Conservation (phyloP, 2,797 vertebrate genomes). For the Cheirogaleus major region DNA sequence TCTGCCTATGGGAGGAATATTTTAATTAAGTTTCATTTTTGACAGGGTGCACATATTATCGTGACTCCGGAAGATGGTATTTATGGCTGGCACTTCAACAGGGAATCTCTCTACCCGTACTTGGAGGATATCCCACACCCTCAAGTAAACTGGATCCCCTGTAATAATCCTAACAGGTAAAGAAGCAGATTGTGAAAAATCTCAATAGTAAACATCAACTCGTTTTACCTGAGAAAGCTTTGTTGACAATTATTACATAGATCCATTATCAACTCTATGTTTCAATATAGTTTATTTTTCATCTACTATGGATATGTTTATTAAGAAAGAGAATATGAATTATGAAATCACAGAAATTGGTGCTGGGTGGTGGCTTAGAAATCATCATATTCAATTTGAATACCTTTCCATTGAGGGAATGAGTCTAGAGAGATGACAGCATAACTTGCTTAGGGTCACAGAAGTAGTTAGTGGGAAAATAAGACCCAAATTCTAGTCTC, state of each 20-base stretch:
- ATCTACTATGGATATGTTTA: not conserved
- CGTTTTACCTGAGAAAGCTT: not conserved
- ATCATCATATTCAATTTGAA: not conserved
- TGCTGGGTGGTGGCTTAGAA: not conserved
- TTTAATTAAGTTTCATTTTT: conserved; percentile 34
- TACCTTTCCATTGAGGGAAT: not conserved
- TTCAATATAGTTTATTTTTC: not conserved
- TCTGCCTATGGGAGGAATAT: not conserved
- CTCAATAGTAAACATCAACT: not conserved
- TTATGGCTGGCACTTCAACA: conserved; percentile 59
- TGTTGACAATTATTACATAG: not conserved
- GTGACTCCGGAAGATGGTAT: conserved; percentile 76
- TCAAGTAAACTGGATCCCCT: conserved; percentile 75
- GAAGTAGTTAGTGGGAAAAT: not conserved
- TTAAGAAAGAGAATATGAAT: not conserved
- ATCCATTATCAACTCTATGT: not conserved
- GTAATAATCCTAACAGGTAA: conserved; percentile 70
- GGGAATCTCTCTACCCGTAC: conserved; percentile 60
- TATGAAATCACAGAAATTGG: not conserved
- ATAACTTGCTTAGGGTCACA: not conserved
- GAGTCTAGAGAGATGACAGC: not conserved
- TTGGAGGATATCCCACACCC: conserved; percentile 79
- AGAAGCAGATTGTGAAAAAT: not conserved
- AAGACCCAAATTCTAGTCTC: not conserved
- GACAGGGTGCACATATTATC: conserved; percentile 72